Evolutionary conservation across 1,140 invertebrate species (phyloP).

Genomic region (Centruroides sculpturatus): DNA sequence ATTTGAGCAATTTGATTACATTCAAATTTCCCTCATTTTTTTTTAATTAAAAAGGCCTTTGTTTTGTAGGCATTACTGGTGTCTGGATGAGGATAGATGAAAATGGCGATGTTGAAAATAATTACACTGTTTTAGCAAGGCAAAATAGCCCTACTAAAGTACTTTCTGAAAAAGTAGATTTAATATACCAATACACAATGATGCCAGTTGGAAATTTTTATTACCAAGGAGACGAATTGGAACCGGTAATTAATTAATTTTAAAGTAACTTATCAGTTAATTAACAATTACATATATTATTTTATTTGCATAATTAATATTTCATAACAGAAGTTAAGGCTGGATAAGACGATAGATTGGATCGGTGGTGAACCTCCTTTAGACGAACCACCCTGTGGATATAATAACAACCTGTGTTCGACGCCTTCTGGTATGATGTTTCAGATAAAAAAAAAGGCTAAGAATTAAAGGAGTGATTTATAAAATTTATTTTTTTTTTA

Average conservation of each 20-base stretch:
- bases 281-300: too few species aligned
- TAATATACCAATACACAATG: too few species aligned
- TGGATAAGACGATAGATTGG: slow-evolving; percentile 9
- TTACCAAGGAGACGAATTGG: too few species aligned
- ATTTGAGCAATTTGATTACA: background rate
- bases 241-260: too few species aligned
- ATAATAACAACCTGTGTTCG: slow-evolving; percentile 44
- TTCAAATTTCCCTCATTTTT: background rate
- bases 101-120: slow-evolving; percentile 92
- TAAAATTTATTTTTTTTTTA: too few species aligned
- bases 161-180: too few species aligned
- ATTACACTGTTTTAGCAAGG: slow-evolving; percentile 81
- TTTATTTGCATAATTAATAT: background rate
- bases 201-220: too few species aligned
- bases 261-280: too few species aligned
- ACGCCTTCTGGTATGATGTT: slow-evolving; percentile 32
- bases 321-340: background rate
- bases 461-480: too few species aligned
- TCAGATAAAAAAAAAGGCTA: background rate
- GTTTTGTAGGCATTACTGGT: slow-evolving; percentile 67
- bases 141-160: background rate
- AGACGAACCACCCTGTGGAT: slow-evolving; percentile 87
- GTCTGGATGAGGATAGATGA: slow-evolving; percentile 76
- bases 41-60: too few species aligned
- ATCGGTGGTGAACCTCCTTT: slow-evolving; percentile 47